A percentile compares a stretch with the other conserved stretches of the same genome.
Evolutionary conservation across 2,888 invertebrate genomes (phyloP).

Genomic region (Ochlodes sylvanus): DNA sequence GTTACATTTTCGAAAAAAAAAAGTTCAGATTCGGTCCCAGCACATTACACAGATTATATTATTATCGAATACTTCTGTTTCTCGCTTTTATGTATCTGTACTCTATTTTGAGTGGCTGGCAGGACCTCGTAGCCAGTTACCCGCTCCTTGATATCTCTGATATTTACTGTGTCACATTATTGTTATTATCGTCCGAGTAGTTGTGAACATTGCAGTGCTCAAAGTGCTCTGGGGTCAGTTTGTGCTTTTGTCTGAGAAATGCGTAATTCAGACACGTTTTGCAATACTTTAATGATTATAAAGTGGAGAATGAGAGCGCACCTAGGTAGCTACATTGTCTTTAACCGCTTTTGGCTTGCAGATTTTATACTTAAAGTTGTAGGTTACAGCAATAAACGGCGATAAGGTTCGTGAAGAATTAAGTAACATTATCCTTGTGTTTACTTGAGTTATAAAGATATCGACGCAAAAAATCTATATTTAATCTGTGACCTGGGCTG

Average conservation of each 20-base stretch:
- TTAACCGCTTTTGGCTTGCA: no score
- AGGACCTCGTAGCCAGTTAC: not conserved
- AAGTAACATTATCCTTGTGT: no score
- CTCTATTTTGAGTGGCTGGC: not conserved
- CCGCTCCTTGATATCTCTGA: constrained; percentile 46
- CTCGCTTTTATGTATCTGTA: not conserved
- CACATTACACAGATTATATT: no score
- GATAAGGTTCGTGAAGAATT: no score
- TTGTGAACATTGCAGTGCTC: not conserved
- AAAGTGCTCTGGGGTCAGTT: not conserved
- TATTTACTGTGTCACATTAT: constrained; percentile 51
- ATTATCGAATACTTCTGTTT: not conserved
- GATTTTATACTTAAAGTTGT: no score
- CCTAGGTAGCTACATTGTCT: not conserved
- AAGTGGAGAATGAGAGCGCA: not conserved
- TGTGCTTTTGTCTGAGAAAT: constrained; percentile 3
- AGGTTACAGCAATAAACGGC: no score
- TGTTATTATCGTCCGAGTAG: constrained; percentile 43
- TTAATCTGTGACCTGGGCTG: no score
- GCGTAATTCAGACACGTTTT: not conserved
- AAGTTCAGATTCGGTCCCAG: no score
- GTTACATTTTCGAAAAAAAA: no score
- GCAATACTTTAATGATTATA: constrained; percentile 6
- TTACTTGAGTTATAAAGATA: no score
- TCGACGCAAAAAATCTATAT: no score